A percentile compares a stretch with the other conserved stretches of the same genome.
These are phyloP conservation scores for Lepetodrilus schrolli DNA, from an alignment of 2,888 invertebrate genomes.

Conservation along the genomic window DNA sequence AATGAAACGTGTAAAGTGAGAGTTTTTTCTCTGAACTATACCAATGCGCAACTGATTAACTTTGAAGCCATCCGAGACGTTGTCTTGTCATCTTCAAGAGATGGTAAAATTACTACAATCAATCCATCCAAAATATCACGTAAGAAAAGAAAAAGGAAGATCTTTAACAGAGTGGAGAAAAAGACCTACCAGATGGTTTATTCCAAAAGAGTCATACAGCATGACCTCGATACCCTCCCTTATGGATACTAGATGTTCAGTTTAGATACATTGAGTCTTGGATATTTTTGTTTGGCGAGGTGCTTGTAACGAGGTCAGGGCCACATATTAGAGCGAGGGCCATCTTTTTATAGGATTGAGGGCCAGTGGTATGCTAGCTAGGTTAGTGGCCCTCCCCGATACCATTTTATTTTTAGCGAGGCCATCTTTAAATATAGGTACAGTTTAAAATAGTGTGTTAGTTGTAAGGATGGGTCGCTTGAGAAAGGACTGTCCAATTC, in stretches of 20 bases:
- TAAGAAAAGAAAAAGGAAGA: slow-evolving; percentile 80
- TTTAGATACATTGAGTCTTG: no score
- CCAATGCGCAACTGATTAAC: slow-evolving; percentile 38
- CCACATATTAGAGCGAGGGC: background rate
- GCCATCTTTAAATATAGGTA: no score
- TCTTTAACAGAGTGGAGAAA: slow-evolving; percentile 81
- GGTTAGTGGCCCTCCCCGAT: no score
- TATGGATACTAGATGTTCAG: slow-evolving; percentile 48
- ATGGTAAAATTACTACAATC: slow-evolving; percentile 27
- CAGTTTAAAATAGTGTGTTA: no score
- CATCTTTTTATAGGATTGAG: no score
- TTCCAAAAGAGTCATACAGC: slow-evolving; percentile 38
- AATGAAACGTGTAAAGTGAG: slow-evolving; percentile 52
- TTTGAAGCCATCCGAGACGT: slow-evolving; percentile 37
- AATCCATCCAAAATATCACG: slow-evolving; percentile 44
- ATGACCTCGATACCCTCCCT: slow-evolving; percentile 41
- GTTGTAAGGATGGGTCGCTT: background rate
- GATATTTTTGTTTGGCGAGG: no score
- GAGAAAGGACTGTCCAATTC: slow-evolving; percentile 7
- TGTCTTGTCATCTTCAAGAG: background rate
- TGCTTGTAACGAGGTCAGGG: no score
- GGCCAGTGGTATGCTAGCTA: no score
- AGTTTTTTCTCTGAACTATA: slow-evolving; percentile 55
- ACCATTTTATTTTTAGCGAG: no score
- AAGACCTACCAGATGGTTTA: slow-evolving; percentile 41